Evolutionary conservation across 2,888 invertebrate genomes (phyloP).

Genomic region (Norana najaformis): DNA sequence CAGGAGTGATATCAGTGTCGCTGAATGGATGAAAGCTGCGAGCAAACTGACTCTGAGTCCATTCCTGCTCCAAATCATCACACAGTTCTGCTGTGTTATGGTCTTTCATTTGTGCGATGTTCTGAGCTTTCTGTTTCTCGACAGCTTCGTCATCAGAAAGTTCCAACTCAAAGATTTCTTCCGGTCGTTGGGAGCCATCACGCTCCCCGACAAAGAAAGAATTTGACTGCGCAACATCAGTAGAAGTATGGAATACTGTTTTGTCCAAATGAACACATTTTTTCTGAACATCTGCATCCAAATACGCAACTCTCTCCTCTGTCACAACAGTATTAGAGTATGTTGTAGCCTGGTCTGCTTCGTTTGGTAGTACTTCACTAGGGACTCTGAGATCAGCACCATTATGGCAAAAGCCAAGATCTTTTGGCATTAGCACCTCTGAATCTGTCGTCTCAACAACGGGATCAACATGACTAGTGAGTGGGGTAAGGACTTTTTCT

Average conservation of each 20-base stretch:
- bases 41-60: slow-evolving; percentile 47
- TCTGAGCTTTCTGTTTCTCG: slow-evolving; percentile 26
- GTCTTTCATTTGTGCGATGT: slow-evolving; percentile 33
- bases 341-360: background rate
- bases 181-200: background rate
- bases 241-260: background rate
- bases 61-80: slow-evolving; percentile 38
- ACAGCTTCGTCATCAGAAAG: slow-evolving; percentile 55
- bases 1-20: slow-evolving; percentile 82
- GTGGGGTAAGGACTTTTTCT: background rate
- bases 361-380: background rate
- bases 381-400: background rate
- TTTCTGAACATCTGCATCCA: background rate
- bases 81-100: slow-evolving; percentile 25
- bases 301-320: background rate
- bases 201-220: background rate
- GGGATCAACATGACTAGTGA: background rate
- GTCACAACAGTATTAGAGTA: background rate
- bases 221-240: background rate
- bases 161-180: slow-evolving; percentile 53
- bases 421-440: background rate
- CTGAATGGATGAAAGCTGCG: slow-evolving; percentile 78
- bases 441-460: background rate
- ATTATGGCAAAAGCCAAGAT: background rate
- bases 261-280: background rate